phyloP scores from a whole-genome alignment of 2,888 invertebrate species.

The Epiblema foenella region DNA sequence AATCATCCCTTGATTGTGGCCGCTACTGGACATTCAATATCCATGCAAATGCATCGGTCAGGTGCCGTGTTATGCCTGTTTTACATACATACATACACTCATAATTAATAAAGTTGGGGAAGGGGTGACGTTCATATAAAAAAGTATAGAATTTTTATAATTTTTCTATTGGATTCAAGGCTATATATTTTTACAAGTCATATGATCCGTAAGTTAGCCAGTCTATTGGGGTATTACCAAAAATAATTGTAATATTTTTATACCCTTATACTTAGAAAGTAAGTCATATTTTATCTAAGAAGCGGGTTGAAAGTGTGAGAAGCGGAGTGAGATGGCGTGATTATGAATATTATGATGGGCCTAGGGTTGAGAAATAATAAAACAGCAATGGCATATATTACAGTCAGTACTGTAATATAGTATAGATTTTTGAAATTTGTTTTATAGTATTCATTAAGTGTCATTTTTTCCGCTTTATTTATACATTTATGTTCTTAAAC shows the following conservation, averaged over 20 bases:
- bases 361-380: too few relatives aligned
- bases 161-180: background rate
- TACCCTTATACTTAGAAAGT: too few relatives aligned
- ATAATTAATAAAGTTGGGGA: conserved; percentile 37
- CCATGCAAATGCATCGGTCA: conserved; percentile 76
- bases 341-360: too few relatives aligned
- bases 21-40: conserved; percentile 80
- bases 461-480: too few relatives aligned
- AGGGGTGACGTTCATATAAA: conserved; percentile 19
- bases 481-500: too few relatives aligned
- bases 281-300: background rate
- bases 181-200: background rate
- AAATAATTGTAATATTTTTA: background rate
- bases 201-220: background rate
- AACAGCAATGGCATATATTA: too few relatives aligned
- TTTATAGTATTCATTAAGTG: too few relatives aligned
- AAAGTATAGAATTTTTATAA: conserved; percentile 4
- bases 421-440: too few relatives aligned
- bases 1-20: conserved; percentile 76
- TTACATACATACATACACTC: conserved; percentile 45
- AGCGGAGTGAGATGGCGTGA: too few relatives aligned
- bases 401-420: too few relatives aligned
- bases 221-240: background rate
- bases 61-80: conserved; percentile 51
- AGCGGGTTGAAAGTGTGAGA: too few relatives aligned